Evolutionary conservation across 2,888 invertebrate species (phyloP), one percentile per base, ranked within the genome.

Genomic region (Osmoderma eremita): DNA sequence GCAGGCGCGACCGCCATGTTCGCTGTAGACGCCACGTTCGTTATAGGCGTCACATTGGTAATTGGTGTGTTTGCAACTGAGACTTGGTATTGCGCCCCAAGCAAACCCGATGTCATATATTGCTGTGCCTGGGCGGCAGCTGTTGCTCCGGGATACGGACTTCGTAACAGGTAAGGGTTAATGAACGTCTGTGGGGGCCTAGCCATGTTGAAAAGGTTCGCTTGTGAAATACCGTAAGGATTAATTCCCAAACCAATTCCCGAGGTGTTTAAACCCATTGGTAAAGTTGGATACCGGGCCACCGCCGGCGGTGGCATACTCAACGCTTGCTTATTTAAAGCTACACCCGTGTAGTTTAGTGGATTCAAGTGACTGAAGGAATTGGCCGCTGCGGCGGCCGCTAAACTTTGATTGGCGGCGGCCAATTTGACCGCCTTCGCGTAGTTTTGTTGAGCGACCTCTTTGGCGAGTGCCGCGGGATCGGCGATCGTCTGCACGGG

Each of bases 381-480:
- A 71, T 73, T 66, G 70, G 73, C 58, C 67, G 67, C 62, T 71
- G 51, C 74, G 41, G 71, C 75, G 69, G 73, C 75, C 64, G 51
- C 72, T 63, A 76, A 70, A 58, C 74, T 69, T 30, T 74, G 75
- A 75, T 77, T 80, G 30, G 84, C 84, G 51, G 84, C 85, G 6
- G 87, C 88, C 71, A 88, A 80, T 77, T 90, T 89, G 53, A 92
- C 85, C 12, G 90, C 90, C 80, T 91, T 91, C 39, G 91, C 90
- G 81, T 92, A 92, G 80, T 90, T 92, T 83, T 92, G 92, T 79
- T 92, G 92, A 41, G 92, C 92, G 70, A 92, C 91, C 77, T 92
- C 92, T 79, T 92, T 92, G 76, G 92, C 92, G 71, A 91, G 81
- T 49, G 89, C 83, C 58, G 88, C 90, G 22, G 90, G 86, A 81